Evolutionary conservation across 2,113 vertebrate genomes (phyloP), one percentile per base, ranked within the genome.

Genomic region (Oryzias curvinotus): DNA sequence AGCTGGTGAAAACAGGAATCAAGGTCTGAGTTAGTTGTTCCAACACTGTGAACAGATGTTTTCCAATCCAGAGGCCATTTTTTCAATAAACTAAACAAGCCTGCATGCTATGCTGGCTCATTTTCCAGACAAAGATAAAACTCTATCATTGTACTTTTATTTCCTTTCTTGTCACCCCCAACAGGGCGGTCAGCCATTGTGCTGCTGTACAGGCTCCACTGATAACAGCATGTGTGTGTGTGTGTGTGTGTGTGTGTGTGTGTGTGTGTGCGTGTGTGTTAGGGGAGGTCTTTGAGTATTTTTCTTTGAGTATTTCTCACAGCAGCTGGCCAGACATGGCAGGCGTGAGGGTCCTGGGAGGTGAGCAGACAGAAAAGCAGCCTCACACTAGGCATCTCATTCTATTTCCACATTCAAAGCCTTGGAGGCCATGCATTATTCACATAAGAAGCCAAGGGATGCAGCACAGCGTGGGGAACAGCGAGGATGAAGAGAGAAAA

Each of bases 391-490:
- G 54, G 15, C 51, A 65, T 74, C 62, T 52, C 57, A 65, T 71
- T 69, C 73, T 80, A 19, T 52, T 61, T 16, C 23, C 26, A 49
- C 56, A 74, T 67, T 56, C 45, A 10, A 59, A 71, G 30, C 66
- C 57, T 68, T 42, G 21, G 53, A 77, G 41, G 57, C 46, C 60
- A 85, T 85, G 78, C 65, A 81, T 86, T 83, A 86, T 88, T 89
- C 73, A 84, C 79, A 50, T 15, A 49, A 52, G 49, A 68, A 71
- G 61, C 70, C 53, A 52, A 68, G 68, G 52, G 51, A 65, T 56
- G 30, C 26, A 57, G 59, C 64, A 44, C 65, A 44, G 65, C 26
- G n/a, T 57, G 79, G 74, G 52, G 59, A 59, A 68, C 72, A 47
- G 57, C 28, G 4, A 54, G 47, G 62, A 53, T 30, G 45, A 55